phyloP scores from a whole-genome alignment of 2,113 vertebrate species.

The Aix galericulata region DNA sequence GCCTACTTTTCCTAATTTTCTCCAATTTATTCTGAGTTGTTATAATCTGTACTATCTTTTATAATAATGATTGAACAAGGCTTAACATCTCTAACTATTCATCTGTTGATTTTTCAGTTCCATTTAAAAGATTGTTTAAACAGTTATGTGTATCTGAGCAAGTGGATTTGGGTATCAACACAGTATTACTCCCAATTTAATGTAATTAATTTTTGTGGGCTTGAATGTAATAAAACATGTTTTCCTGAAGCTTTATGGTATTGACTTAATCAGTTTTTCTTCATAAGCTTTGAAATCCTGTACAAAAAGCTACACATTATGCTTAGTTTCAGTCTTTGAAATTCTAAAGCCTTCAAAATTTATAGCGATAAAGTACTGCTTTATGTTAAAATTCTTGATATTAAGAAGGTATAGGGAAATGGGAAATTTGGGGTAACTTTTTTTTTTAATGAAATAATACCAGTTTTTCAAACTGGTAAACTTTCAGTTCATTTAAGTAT shows the following conservation, averaged over 20 bases:
- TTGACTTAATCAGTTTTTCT: neutral
- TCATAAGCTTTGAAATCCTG: neutral
- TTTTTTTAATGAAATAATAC: neutral
- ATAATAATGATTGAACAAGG: neutral
- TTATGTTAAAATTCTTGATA: neutral
- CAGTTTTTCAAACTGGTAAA: neutral
- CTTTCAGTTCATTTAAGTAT: neutral
- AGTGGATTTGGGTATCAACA: neutral
- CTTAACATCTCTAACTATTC: neutral
- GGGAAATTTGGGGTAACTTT: neutral
- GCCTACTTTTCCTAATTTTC: neutral
- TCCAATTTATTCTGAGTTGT: neutral
- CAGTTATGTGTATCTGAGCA: fast-evolving
- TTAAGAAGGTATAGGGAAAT: neutral
- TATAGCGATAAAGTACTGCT: neutral
- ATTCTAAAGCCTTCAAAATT: neutral
- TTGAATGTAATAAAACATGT: neutral
- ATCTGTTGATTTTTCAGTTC: neutral
- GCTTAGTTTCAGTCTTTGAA: neutral
- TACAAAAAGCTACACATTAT: neutral
- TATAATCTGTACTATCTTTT: neutral
- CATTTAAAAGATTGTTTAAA: neutral
- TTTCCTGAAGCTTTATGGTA: neutral
- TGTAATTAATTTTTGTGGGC: neutral
- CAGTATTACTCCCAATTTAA: neutral